phyloP scores from a whole-genome alignment of 2,797 vertebrate genomes.

The Ctenosaura bakeri region DNA sequence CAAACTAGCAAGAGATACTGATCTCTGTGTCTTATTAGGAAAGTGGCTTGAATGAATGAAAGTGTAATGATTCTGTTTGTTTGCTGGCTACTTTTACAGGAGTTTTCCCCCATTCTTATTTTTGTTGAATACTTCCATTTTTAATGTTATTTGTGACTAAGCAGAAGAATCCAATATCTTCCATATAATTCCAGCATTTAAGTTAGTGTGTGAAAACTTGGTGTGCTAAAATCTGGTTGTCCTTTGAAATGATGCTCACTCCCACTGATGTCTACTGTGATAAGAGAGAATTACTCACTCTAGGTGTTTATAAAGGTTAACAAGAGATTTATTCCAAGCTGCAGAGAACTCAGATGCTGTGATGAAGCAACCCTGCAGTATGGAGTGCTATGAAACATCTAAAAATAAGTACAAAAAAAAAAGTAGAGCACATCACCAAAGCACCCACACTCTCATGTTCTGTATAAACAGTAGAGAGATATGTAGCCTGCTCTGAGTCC shows the following conservation, averaged over 20 bases:
- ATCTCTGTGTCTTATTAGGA: neutral
- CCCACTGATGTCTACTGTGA: constrained; percentile 73
- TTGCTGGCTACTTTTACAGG: neutral
- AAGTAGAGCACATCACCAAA: constrained; percentile 60
- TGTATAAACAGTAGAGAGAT: constrained; percentile 1
- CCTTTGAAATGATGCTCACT: constrained; percentile 71
- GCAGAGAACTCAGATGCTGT: constrained; percentile 67
- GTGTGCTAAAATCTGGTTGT: constrained; percentile 64
- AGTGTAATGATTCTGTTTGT: neutral
- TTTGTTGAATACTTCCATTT: neutral
- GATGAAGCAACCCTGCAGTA: constrained; percentile 35
- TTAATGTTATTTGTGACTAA: neutral
- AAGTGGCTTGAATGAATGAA: neutral
- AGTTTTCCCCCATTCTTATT: neutral
- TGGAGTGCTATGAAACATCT: constrained; percentile 61
- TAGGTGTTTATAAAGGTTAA: constrained; percentile 76
- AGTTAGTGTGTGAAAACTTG: constrained; percentile 39
- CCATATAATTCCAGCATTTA: constrained; percentile 58
- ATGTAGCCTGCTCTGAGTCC: neutral
- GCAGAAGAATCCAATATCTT: constrained; percentile 3
- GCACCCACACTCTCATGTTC: constrained; percentile 12
- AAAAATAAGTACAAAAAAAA: constrained; percentile 63
- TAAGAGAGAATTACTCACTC: constrained; percentile 74
- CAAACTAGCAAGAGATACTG: neutral
- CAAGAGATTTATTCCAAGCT: constrained; percentile 72